phyloP scores from a whole-genome alignment of 2,797 vertebrate genomes.

The Sebastes aleutianus region DNA sequence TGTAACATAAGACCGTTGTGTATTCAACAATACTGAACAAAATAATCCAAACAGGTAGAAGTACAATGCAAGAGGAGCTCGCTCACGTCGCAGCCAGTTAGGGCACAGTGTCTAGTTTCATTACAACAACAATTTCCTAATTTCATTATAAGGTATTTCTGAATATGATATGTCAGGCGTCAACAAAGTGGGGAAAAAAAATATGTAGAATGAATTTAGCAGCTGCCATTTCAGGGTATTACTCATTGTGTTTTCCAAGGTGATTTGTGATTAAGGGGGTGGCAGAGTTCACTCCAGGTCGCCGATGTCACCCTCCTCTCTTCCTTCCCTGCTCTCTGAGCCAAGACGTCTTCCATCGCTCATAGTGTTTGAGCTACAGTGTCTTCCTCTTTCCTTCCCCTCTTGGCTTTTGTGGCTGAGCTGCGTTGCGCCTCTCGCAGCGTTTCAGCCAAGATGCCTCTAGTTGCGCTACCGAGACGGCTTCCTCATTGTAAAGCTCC shows the following conservation, averaged over 20 bases:
- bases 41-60: no score
- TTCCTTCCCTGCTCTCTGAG: conserved; percentile 53
- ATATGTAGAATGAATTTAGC: conserved; percentile 17
- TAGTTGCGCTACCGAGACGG: conserved; percentile 27
- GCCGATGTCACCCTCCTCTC: conserved; percentile 38
- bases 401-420: conserved; percentile 39
- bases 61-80: no score
- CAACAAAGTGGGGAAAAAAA: background rate
- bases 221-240: conserved; percentile 20
- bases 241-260: conserved; percentile 48
- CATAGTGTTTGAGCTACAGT: conserved; percentile 40
- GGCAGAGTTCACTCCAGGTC: conserved; percentile 40
- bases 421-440: conserved; percentile 12
- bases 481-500: conserved; percentile 47
- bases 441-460: conserved; percentile 36
- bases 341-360: conserved; percentile 59
- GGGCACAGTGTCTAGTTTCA: background rate
- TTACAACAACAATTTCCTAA: background rate
- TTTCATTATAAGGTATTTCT: background rate
- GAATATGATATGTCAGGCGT: background rate
- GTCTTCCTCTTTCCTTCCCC: conserved; percentile 71
- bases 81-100: no score
- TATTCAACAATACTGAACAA: no score
- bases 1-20: no score
- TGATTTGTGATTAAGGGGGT: conserved; percentile 43